A percentile compares a stretch with the other conserved stretches of the same genome.
These are phyloP conservation scores for Aethina tumida DNA, from an alignment of 1,140 invertebrate genomes.

Conservation along the genomic window DNA sequence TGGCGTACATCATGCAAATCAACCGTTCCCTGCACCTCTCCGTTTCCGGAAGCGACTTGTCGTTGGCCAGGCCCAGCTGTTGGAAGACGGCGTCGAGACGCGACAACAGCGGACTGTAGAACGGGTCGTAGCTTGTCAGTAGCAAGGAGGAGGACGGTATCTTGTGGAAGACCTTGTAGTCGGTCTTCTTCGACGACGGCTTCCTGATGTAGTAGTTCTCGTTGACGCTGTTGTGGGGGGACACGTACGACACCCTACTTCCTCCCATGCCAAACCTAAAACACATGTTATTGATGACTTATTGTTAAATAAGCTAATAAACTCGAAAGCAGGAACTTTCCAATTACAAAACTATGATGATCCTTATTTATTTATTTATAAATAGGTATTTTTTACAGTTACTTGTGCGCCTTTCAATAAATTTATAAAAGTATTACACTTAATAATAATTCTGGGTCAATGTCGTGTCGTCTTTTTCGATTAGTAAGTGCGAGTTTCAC, in stretches of 20 bases:
- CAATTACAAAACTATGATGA: too few species aligned
- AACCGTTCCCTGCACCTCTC: conserved; percentile 69
- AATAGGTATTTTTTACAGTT: too few species aligned
- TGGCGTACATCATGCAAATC: conserved; percentile 77
- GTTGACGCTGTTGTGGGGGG: conserved; percentile 35
- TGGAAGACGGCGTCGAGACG: conserved; percentile 72
- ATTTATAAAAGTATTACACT: too few species aligned
- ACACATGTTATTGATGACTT: too few species aligned
- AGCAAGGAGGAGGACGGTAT: conserved; percentile 71
- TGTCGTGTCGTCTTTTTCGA: too few species aligned
- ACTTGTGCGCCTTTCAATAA: too few species aligned
- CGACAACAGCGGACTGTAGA: conserved; percentile 73
- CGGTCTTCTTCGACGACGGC: conserved; percentile 31
- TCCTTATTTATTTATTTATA: too few species aligned
- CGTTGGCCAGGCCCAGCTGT: conserved; percentile 49
- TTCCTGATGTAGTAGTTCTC: conserved; percentile 44
- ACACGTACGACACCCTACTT: conserved; percentile 37
- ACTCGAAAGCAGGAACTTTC: too few species aligned
- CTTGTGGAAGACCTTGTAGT: conserved; percentile 63
- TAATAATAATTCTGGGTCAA: too few species aligned
- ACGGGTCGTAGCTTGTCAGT: conserved; percentile 75
- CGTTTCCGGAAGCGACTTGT: conserved; percentile 40
- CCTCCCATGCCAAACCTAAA: conserved; percentile 41
- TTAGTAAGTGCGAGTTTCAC: too few species aligned
- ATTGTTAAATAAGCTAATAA: too few species aligned